Conservation (phyloP, 2,113 vertebrate genomes). For the Thamnaconus septentrionalis region DNA sequence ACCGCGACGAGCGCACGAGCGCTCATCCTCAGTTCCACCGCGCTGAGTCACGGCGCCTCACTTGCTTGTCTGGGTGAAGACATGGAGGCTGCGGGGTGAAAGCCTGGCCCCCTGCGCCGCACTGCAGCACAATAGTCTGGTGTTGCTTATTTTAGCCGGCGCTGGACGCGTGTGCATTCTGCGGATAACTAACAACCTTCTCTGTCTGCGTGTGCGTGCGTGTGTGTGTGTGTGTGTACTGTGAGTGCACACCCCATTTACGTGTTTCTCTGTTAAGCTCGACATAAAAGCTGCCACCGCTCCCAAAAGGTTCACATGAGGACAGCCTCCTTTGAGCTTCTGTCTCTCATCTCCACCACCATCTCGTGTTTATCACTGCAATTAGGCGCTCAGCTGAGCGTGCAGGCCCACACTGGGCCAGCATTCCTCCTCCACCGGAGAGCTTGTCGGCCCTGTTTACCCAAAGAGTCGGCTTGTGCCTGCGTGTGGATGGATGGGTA, state of each 20-base stretch:
- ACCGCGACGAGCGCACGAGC: too few species aligned
- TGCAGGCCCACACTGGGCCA: slow-evolving; percentile 39
- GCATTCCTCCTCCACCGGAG: slow-evolving; percentile 37
- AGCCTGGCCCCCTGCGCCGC: not conserved
- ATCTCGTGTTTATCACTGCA: slow-evolving; percentile 64
- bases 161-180: slow-evolving; percentile 4
- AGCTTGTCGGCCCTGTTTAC: slow-evolving; percentile 44
- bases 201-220: too few species aligned
- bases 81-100: not conserved
- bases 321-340: slow-evolving; percentile 12
- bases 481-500: not conserved
- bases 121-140: not conserved
- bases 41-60: too few species aligned
- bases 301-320: slow-evolving; percentile 29
- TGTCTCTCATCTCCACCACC: slow-evolving; percentile 22
- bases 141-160: not conserved
- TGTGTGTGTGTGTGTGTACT: too few species aligned
- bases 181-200: not conserved
- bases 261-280: slow-evolving; percentile 5
- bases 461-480: slow-evolving; percentile 26
- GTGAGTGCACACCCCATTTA: too few species aligned
- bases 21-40: too few species aligned
- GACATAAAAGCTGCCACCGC: slow-evolving; percentile 18
- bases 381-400: slow-evolving; percentile 65
- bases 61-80: not conserved